phyloP scores from a whole-genome alignment of 2,888 invertebrate species.

The Heteropelma amictum region DNA sequence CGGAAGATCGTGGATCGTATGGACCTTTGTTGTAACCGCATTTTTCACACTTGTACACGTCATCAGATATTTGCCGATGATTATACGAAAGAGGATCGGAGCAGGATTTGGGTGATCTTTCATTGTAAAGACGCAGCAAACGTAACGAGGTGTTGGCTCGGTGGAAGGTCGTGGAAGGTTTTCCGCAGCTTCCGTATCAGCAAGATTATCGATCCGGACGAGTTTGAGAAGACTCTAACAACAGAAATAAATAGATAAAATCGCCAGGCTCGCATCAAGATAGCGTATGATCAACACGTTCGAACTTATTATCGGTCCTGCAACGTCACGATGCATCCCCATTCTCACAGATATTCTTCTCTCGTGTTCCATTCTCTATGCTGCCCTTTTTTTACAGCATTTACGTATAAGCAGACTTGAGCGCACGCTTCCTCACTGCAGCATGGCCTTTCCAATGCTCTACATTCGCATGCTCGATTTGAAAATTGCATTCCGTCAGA shows the following conservation, averaged over 20 bases:
- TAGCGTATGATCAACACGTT: conserved; percentile 67
- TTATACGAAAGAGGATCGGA: conserved; percentile 63
- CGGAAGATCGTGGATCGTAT: conserved; percentile 14
- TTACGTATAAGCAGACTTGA: too few species aligned
- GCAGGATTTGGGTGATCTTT: conserved; percentile 69
- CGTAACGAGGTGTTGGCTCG: conserved; percentile 12
- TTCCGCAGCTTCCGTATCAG: conserved; percentile 58
- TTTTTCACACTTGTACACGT: conserved; percentile 34
- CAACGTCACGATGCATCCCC: conserved; percentile 52
- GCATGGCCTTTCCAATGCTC: too few species aligned
- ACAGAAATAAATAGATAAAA: conserved; percentile 70
- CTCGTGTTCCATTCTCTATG: conserved; percentile 3
- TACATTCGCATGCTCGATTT: too few species aligned
- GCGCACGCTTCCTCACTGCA: too few species aligned
- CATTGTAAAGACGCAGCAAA: conserved; percentile 52
- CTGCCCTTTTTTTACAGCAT: neutral
- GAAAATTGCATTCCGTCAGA: too few species aligned
- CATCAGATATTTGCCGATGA: conserved; percentile 48
- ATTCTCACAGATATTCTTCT: conserved; percentile 12
- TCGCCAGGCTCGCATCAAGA: conserved; percentile 64
- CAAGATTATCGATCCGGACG: conserved; percentile 68
- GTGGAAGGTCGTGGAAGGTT: conserved; percentile 1
- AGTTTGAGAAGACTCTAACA: conserved; percentile 23
- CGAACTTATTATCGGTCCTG: conserved; percentile 64
- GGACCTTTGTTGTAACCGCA: conserved; percentile 27